Evolutionary conservation across 2,113 vertebrate species (phyloP).

Genomic region (Cettia cetti): DNA sequence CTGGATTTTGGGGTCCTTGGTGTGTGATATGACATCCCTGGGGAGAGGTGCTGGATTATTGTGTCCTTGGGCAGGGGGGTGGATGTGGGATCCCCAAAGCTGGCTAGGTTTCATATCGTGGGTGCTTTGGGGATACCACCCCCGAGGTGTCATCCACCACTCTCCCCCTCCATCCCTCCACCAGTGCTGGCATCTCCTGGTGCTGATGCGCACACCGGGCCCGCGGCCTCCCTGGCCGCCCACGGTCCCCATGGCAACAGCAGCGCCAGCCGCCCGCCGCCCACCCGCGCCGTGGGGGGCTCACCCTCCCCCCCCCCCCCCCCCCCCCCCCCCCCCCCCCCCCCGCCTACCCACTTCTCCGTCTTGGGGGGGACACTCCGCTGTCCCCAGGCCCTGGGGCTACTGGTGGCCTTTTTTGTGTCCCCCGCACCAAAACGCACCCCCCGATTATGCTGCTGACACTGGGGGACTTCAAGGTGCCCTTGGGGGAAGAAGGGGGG

Average conservation of each 20-base stretch:
- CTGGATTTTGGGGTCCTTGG: background rate
- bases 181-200: background rate
- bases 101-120: background rate
- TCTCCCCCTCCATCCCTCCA: background rate
- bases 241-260: slow-evolving; percentile 15
- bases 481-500: background rate
- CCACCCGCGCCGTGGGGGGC: background rate
- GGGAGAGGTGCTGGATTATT: background rate
- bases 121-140: background rate
- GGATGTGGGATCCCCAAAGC: background rate
- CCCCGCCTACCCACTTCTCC: background rate
- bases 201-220: background rate
- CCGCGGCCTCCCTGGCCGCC: background rate
- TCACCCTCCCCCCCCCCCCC: too few relatives aligned
- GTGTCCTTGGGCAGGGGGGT: background rate
- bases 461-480: background rate
- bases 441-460: background rate
- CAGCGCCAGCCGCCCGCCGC: background rate
- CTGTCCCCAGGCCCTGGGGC: background rate
- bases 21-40: too few relatives aligned
- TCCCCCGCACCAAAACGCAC: background rate
- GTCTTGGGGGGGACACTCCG: background rate
- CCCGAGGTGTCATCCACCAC: background rate
- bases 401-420: too few relatives aligned
- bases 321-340: background rate